Base-by-base conservation (phyloP, 2,888 invertebrate genomes). In the Campoplex capitator region DNA sequence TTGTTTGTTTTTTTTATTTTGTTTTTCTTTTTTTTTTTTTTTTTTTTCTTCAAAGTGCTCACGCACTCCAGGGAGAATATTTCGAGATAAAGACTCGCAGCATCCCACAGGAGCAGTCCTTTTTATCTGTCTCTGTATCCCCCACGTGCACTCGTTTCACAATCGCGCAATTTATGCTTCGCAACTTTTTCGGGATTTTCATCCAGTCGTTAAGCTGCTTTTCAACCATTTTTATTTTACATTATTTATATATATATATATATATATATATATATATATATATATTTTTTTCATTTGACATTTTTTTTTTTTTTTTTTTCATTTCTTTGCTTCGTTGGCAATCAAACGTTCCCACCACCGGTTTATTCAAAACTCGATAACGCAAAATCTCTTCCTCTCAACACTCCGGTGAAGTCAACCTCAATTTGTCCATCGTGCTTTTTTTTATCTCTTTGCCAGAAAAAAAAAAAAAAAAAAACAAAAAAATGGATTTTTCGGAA, bases 91-190 rank as follows among this genome's bases (percentile, higher is more conserved):
- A 45, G 13, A 13, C 45, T 11, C 11, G 45, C 45, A 45, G 11
- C 45, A 45, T 45, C 45, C 45, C 45, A 13, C 45, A 13, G 45
- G 45, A 45, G 45, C 45, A 13, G 11, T 13, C 2, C 11, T 9
- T 65, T 16, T 16, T 11, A n/a, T 76, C 45, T 73, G 42, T 35
- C 35, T 71, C 45, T 54, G 28, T 68, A 16, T 28, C 35, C 23
- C n/a, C 45, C 73, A 23, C 54, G 18, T 18, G 35, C 35, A 42
- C 71, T 75, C 56, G 76, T 81, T 58, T 76, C 77, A 77, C 67
- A 82, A 83, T 87, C 71, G 42, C 79, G 83, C 75, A 80, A 85
- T 83, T 78, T 80, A 88, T 81, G 62, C 62, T 38, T 48, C 73
- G 74, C 35, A 48, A 67, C 68, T 51, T 73, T 51, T 51, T 67